Percentiles rank a stretch among this genome's conserved stretches.
phyloP scores from a whole-genome alignment of 1,140 invertebrate genomes.

The Sitobion miscanthi region DNA sequence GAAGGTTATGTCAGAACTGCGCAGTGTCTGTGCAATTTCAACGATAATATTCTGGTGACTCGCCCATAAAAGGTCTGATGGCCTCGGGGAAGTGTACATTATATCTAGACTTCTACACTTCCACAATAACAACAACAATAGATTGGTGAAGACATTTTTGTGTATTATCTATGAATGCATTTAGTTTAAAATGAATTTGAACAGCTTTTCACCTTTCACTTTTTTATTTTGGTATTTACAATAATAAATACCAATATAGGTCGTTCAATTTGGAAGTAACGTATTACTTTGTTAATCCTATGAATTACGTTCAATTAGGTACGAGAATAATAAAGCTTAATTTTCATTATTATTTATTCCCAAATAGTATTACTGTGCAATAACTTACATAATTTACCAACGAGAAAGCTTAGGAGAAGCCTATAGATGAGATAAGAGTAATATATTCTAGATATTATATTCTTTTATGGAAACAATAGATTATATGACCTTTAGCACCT shows the following conservation, averaged over 20 bases:
- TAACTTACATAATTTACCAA: neutral
- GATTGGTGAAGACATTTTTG: neutral
- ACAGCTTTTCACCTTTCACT: slow-evolving; percentile 31
- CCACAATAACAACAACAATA: slow-evolving; percentile 27
- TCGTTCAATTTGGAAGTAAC: neutral
- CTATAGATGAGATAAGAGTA: neutral
- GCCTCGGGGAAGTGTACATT: neutral
- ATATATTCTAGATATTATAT: neutral
- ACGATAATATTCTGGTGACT: slow-evolving; percentile 4
- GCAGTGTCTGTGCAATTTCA: slow-evolving; percentile 17
- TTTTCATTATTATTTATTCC: neutral
- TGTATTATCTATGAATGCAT: slow-evolving; percentile 21
- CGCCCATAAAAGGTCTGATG: slow-evolving; percentile 41
- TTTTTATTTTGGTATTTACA: neutral
- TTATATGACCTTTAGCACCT: neutral
- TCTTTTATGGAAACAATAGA: neutral
- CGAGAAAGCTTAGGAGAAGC: neutral
- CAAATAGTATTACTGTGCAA: neutral
- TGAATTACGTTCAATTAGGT: neutral
- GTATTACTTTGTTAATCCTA: neutral
- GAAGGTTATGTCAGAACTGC: slow-evolving; percentile 46
- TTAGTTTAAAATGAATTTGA: neutral
- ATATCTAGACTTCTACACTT: neutral
- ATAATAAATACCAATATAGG: neutral
- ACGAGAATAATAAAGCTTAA: neutral